A percentile compares a stretch with the other conserved stretches of the same genome.
Evolutionary conservation across 2,113 vertebrate species (phyloP).

Genomic region (Catagonus wagneri): DNA sequence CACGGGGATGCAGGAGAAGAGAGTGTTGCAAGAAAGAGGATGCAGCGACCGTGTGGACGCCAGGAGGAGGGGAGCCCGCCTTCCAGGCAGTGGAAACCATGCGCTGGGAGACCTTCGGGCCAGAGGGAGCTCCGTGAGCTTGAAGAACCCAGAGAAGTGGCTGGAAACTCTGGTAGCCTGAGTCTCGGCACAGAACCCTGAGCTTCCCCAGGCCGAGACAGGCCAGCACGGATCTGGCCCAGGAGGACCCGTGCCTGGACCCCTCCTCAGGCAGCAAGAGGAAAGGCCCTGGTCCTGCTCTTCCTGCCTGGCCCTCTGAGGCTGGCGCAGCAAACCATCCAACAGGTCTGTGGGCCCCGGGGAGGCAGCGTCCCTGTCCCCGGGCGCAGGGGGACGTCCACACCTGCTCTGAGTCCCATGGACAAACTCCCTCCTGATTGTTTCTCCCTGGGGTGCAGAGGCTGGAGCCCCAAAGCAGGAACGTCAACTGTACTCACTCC

Average conservation of each 20-base stretch:
- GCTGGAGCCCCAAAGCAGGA: background rate
- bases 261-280: background rate
- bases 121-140: fast-evolving
- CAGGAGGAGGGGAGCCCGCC: no score
- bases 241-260: background rate
- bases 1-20: background rate
- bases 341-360: background rate
- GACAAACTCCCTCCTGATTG: background rate
- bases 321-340: background rate
- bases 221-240: background rate
- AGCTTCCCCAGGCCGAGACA: background rate
- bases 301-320: background rate
- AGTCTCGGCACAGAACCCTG: background rate
- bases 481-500: background rate
- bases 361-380: background rate
- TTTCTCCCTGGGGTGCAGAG: background rate
- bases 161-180: background rate
- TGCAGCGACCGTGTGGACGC: fast-evolving
- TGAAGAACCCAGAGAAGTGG: background rate
- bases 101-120: background rate
- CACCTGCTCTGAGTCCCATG: background rate
- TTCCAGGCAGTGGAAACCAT: fast-evolving
- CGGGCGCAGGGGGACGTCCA: background rate
- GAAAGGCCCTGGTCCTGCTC: background rate
- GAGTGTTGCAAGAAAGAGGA: background rate